Evolutionary conservation across 2,888 invertebrate genomes (phyloP), one percentile per base, ranked within the genome.

Genomic region (Thelaira solivaga): DNA sequence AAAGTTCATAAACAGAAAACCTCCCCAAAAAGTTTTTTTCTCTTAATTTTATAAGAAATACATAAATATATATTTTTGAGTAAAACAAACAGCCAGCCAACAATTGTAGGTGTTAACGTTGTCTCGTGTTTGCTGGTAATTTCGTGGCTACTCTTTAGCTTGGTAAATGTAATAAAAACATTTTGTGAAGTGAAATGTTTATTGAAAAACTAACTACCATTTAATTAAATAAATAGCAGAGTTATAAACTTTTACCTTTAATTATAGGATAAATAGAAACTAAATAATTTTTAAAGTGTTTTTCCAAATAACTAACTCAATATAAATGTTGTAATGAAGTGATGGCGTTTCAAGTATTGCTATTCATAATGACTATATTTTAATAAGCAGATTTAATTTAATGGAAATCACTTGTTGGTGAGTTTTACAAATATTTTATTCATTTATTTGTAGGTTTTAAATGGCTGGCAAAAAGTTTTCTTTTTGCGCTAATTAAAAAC

Each of bases 51-150:
- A 8, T 8, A 4, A 31, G 31, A 47, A 49, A 49, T n/a, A 36
- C 11, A 10, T 26, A 13, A 39, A 39, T 43, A 20, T 61, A 45
- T 45, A n/a, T 3, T 51, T n/a, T 26, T 22, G 29, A n/a, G n/a
- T n/a, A n/a, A n/a, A n/a, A n/a, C n/a, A n/a, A n/a, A n/a, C n/a
- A n/a, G n/a, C n/a, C n/a, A 11, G 47, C 34, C 41, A 34, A 4
- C 57, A 39, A 4, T 55, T 61, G 72, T 67, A 67, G 76, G 76
- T 67, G 76, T 67, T 67, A 67, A 67, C 67, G 16, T 47, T 39
- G 76, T 72, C 59, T 76, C 72, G 76, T 76, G 72, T 62, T 76
- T 24, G 65, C 16, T 41, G 13, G 61, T 67, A 72, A 65, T 65
- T 71, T 71, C 29, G 11, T 51, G 41, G 5, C 18, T 13, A 4